These are phyloP conservation scores for Vanessa atalanta DNA, from an alignment of 1,140 invertebrate genomes.

Conservation along the genomic window DNA sequence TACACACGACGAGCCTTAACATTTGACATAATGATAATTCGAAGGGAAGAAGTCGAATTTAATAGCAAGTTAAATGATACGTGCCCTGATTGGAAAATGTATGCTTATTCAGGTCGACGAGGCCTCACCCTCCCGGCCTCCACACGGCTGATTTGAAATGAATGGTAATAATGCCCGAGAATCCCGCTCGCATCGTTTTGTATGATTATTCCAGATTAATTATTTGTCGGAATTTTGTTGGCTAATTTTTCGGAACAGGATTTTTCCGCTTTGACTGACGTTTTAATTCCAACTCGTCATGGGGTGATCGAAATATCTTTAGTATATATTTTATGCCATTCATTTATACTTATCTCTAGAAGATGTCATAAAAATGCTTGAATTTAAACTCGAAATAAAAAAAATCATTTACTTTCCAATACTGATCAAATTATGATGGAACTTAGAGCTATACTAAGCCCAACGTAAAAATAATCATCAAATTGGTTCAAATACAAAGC, in stretches of 20 bases:
- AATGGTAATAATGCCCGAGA: constrained; percentile 79
- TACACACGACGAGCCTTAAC: constrained; percentile 46
- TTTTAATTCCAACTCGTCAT: constrained; percentile 76
- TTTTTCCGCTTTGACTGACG: constrained; percentile 80
- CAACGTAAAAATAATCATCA: neutral
- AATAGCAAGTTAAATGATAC: constrained; percentile 81
- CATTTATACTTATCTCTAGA: constrained; percentile 10
- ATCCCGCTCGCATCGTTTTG: constrained; percentile 79
- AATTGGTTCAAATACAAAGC: no score
- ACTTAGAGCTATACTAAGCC: no score
- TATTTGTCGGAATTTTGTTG: constrained; percentile 80
- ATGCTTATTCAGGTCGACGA: constrained; percentile 78
- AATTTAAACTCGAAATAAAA: neutral
- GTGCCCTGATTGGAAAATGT: constrained; percentile 80
- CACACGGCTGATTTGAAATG: constrained; percentile 79
- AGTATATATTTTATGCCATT: constrained; percentile 31
- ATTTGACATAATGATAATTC: constrained; percentile 77
- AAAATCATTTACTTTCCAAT: neutral
- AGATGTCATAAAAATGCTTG: neutral
- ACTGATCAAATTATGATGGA: no score
- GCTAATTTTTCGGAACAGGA: constrained; percentile 79
- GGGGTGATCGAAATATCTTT: constrained; percentile 51
- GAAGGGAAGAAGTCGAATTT: constrained; percentile 79
- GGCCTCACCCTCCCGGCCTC: constrained; percentile 62
- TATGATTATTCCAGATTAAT: constrained; percentile 81